A percentile compares a stretch with the other conserved stretches of the same genome.
Conservation (phyloP, 2,113 vertebrate genomes). For the Carassius gibelio region DNA sequence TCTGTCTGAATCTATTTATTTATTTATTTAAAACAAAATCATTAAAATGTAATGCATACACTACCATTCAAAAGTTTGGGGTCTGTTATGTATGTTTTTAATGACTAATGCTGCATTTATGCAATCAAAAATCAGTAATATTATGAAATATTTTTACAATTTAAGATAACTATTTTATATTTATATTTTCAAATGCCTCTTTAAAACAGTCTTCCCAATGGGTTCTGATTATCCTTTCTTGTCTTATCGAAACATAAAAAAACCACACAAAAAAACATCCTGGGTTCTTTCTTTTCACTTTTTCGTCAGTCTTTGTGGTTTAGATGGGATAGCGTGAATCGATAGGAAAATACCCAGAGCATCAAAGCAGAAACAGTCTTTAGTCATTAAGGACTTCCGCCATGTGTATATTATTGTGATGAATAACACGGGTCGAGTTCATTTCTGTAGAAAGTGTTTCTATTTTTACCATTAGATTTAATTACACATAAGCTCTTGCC, state of each 20-base stretch:
- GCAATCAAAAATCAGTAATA: no score
- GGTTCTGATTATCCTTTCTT: neutral
- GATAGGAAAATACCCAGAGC: conserved; percentile 16
- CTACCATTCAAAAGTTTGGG: neutral
- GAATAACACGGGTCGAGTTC: conserved; percentile 25
- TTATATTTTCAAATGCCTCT: neutral
- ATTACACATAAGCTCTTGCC: conserved; percentile 37
- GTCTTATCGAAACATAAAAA: conserved; percentile 2
- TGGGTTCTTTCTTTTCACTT: neutral
- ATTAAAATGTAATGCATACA: neutral
- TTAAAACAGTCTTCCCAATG: conserved; percentile 6
- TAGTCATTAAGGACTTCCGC: conserved; percentile 36
- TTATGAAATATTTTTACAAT: no score
- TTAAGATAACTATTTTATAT: no score
- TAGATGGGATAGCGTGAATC: conserved; percentile 3
- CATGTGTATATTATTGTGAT: conserved; percentile 30
- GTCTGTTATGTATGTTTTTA: neutral
- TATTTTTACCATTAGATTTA: conserved; percentile 50
- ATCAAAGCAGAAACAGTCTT: conserved; percentile 31
- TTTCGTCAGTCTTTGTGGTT: conserved; percentile 1
- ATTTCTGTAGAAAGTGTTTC: conserved; percentile 31
- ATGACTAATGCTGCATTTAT: neutral
- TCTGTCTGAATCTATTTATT: neutral
- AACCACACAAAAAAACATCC: neutral
- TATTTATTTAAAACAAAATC: neutral